Evolutionary conservation across 2,888 invertebrate genomes (phyloP).

Genomic region (Ormyrus nitidulus): DNA sequence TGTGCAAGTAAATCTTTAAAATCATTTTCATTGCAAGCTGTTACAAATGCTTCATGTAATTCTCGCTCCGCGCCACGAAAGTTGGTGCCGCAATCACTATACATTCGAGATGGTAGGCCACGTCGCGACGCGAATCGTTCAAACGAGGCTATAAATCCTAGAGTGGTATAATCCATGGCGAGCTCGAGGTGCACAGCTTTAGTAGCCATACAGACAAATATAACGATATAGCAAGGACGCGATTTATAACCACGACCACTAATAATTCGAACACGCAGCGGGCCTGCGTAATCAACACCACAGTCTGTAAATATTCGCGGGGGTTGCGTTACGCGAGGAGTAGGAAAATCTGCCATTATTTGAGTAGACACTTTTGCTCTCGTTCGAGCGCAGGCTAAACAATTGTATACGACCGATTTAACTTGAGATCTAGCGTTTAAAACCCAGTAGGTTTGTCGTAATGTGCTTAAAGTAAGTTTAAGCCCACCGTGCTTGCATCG

Average conservation of each 20-base stretch:
- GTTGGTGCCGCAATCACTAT: background rate
- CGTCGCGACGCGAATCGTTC: background rate
- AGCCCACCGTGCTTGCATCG: background rate
- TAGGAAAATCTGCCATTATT: background rate
- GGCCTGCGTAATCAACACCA: background rate
- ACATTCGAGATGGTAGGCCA: background rate
- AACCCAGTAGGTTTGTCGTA: background rate
- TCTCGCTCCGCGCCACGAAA: background rate
- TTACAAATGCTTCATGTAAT: background rate
- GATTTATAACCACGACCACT: too few relatives aligned
- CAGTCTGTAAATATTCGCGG: background rate
- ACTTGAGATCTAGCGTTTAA: background rate
- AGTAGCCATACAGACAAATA: background rate
- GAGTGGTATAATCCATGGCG: background rate
- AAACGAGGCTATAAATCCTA: background rate
- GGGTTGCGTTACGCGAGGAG: background rate
- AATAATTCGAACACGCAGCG: background rate
- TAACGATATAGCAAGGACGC: background rate
- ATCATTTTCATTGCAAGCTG: background rate
- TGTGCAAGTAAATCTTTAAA: background rate
- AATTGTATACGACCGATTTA: background rate
- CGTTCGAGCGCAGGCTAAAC: background rate
- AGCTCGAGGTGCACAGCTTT: background rate
- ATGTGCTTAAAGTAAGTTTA: background rate
- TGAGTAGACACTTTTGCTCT: background rate